These are phyloP conservation scores for Drosophila prosaltans DNA, from an alignment of 1,140 invertebrate species.

Conservation along the genomic window DNA sequence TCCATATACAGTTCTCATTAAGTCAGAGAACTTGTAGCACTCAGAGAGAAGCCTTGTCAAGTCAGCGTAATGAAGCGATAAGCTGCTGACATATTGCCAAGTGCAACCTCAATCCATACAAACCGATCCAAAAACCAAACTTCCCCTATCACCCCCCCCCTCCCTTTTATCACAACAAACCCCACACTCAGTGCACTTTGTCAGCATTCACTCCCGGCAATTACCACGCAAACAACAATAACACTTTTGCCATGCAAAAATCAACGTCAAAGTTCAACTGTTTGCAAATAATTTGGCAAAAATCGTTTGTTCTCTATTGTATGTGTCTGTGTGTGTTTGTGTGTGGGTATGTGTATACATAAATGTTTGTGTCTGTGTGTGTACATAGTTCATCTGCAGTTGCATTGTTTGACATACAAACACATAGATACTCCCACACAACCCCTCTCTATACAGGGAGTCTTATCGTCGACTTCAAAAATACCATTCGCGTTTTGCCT, in stretches of 20 bases:
- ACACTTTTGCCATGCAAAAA: slow-evolving; percentile 62
- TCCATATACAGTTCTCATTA: slow-evolving; percentile 62
- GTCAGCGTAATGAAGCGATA: slow-evolving; percentile 73
- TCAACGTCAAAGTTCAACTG: slow-evolving; percentile 74
- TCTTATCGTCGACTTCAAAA: slow-evolving; percentile 53
- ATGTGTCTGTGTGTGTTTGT: slow-evolving; percentile 24
- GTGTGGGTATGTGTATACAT: background rate
- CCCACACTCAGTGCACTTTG: background rate
- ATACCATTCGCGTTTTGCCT: slow-evolving; percentile 62
- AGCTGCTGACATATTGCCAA: slow-evolving; percentile 74
- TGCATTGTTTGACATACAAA: slow-evolving; percentile 67
- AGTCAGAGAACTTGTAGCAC: slow-evolving; percentile 40
- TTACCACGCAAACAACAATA: slow-evolving; percentile 57
- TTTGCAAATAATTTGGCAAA: slow-evolving; percentile 76
- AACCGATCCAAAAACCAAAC: slow-evolving; percentile 6
- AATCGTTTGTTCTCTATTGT: slow-evolving; percentile 58
- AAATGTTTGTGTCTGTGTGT: too few relatives aligned
- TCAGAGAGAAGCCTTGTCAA: slow-evolving; percentile 49
- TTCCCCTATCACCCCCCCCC: background rate
- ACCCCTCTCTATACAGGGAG: slow-evolving; percentile 4
- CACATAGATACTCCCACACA: background rate
- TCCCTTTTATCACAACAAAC: background rate
- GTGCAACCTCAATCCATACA: slow-evolving; percentile 66
- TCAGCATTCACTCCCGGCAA: slow-evolving; percentile 41
- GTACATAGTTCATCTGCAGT: slow-evolving; percentile 60